phyloP scores from a whole-genome alignment of 2,797 vertebrate genomes.

The Hyperoplus lanceolatus region DNA sequence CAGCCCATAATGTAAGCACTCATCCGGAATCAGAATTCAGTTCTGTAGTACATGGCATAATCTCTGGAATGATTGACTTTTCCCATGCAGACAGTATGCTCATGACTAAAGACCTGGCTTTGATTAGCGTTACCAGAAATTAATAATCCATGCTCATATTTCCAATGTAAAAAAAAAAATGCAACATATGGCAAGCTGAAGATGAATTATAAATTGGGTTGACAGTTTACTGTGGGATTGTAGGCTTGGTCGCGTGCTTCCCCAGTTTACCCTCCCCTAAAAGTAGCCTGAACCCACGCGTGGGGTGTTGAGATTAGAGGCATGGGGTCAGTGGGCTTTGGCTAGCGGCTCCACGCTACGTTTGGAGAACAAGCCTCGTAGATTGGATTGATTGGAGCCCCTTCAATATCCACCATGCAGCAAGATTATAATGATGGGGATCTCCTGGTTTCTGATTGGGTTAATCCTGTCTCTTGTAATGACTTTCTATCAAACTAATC shows the following conservation, averaged over 20 bases:
- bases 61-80: slow-evolving; percentile 36
- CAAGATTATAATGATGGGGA: slow-evolving; percentile 76
- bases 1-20: slow-evolving; percentile 43
- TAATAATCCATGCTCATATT: slow-evolving; percentile 59
- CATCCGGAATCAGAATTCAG: slow-evolving; percentile 49
- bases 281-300: slow-evolving; percentile 61
- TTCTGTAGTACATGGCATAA: slow-evolving; percentile 6
- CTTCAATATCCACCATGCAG: slow-evolving; percentile 24
- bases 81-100: slow-evolving; percentile 17
- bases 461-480: slow-evolving; percentile 67
- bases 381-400: slow-evolving; percentile 61
- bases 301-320: slow-evolving; percentile 68
- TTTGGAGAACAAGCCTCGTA: slow-evolving; percentile 38
- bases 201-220: slow-evolving; percentile 74
- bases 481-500: slow-evolving; percentile 52
- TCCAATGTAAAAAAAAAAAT: slow-evolving; percentile 35
- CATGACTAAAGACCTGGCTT: slow-evolving; percentile 46
- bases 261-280: slow-evolving; percentile 50
- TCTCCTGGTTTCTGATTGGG: slow-evolving; percentile 66
- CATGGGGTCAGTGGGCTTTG: slow-evolving; percentile 63
- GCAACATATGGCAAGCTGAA: slow-evolving; percentile 71
- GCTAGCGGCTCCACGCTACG: slow-evolving; percentile 4
- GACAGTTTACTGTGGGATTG: slow-evolving; percentile 71
- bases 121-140: slow-evolving; percentile 73
- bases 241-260: slow-evolving; percentile 49